Percentiles rank a stretch among this genome's conserved stretches.
phyloP scores from a whole-genome alignment of 1,140 invertebrate genomes.

The Drosophila busckii region DNA sequence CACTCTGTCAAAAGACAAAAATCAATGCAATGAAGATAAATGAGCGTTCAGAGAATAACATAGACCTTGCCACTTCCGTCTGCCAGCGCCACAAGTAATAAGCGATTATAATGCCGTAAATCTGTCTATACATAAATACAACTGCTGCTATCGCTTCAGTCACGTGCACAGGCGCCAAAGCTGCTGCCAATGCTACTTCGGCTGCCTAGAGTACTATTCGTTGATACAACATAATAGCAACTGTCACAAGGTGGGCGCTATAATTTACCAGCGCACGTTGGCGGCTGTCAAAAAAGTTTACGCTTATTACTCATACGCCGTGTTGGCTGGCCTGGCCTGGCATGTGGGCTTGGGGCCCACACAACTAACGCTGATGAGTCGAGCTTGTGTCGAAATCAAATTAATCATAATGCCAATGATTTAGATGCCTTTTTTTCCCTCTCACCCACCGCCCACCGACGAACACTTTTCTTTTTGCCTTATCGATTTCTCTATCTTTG shows the following conservation, averaged over 20 bases:
- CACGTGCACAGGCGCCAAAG: conserved; percentile 31
- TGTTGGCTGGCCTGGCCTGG: conserved; percentile 1
- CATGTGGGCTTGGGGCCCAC: no score
- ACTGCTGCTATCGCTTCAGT: conserved; percentile 28
- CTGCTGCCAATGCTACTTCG: neutral
- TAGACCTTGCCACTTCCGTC: conserved; percentile 9
- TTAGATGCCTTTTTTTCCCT: conserved; percentile 22
- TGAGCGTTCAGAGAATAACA: conserved; percentile 21
- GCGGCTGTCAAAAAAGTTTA: conserved; percentile 54
- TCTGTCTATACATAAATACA: conserved; percentile 12
- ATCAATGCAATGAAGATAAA: conserved; percentile 56
- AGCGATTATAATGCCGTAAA: conserved; percentile 33
- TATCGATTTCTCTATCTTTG: conserved; percentile 30
- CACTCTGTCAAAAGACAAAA: conserved; percentile 18
- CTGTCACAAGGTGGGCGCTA: conserved; percentile 12
- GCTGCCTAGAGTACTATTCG: conserved; percentile 25
- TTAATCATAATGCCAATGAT: conserved; percentile 61
- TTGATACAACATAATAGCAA: conserved; percentile 22
- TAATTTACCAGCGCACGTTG: conserved; percentile 38
- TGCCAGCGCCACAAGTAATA: conserved; percentile 33
- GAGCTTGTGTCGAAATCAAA: conserved; percentile 38
- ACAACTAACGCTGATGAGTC: no score
- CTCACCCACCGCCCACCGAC: neutral
- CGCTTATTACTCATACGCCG: conserved; percentile 50
- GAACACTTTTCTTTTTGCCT: conserved; percentile 3